Evolutionary conservation across 2,888 invertebrate genomes (phyloP).

Genomic region (Auanema sp.): DNA sequence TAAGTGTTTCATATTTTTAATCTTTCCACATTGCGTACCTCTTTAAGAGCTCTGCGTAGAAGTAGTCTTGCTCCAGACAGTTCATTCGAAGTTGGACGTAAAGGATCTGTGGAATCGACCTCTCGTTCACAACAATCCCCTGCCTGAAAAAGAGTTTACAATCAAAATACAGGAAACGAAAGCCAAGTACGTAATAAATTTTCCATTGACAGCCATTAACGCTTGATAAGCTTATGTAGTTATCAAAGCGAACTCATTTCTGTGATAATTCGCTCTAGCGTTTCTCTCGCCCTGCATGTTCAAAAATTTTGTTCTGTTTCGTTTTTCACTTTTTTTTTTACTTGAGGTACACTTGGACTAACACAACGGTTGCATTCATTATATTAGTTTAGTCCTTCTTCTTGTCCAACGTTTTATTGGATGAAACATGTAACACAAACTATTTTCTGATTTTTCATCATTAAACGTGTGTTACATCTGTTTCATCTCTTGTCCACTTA

Average conservation of each 20-base stretch:
- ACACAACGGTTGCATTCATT: too few species aligned
- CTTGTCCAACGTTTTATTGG: background rate
- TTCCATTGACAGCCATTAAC: background rate
- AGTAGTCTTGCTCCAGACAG: conserved; percentile 41
- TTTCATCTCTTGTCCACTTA: background rate
- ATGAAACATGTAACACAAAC: background rate
- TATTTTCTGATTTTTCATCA: background rate
- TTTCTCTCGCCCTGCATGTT: too few species aligned
- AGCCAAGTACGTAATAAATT: background rate
- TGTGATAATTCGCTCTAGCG: conserved; percentile 5
- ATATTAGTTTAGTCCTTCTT: background rate
- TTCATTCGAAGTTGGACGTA: conserved; percentile 40
- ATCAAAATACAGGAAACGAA: background rate
- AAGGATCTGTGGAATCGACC: conserved; percentile 39
- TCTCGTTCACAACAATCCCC: conserved; percentile 41
- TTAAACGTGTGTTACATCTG: background rate
- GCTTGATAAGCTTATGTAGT: background rate
- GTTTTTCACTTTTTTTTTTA: too few species aligned
- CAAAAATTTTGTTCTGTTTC: too few species aligned
- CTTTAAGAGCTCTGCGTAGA: conserved; percentile 36
- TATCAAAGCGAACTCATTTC: background rate
- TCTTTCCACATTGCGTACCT: conserved; percentile 12
- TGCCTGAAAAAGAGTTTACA: conserved; percentile 21
- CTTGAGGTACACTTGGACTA: too few species aligned
- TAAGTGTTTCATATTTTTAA: background rate